These are phyloP conservation scores for Arenaria interpres DNA, from an alignment of 2,113 vertebrate genomes.

Conservation along the genomic window DNA sequence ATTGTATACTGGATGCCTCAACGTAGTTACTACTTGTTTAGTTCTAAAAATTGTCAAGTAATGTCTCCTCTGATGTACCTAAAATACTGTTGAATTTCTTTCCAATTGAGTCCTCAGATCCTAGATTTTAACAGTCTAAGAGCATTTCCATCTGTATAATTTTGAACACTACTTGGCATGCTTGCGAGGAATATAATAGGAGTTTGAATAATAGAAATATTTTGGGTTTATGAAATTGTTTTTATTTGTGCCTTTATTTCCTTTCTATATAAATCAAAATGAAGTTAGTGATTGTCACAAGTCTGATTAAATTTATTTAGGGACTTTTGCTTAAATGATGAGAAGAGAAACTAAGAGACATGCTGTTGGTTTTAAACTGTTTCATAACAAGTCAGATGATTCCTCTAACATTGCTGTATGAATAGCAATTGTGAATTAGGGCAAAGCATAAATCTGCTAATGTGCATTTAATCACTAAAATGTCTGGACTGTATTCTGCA, in stretches of 20 bases:
- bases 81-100: background rate
- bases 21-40: background rate
- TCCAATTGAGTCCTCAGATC: background rate
- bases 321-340: slow-evolving; percentile 3
- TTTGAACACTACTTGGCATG: background rate
- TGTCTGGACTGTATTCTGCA: slow-evolving; percentile 56
- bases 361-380: slow-evolving; percentile 38
- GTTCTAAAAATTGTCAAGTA: background rate
- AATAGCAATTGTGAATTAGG: slow-evolving; percentile 75
- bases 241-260: background rate
- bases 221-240: background rate
- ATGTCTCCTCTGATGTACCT: background rate
- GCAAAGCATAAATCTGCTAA: slow-evolving; percentile 71
- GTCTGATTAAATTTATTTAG: background rate
- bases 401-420: slow-evolving; percentile 71
- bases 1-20: background rate
- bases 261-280: background rate
- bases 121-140: background rate
- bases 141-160: background rate
- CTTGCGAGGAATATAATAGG: background rate
- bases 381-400: slow-evolving; percentile 68
- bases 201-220: background rate
- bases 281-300: background rate
- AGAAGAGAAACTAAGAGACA: background rate
- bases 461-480: slow-evolving; percentile 79